These are phyloP conservation scores for Ophiodon elongatus DNA, from an alignment of 2,113 vertebrate species.

Conservation along the genomic window DNA sequence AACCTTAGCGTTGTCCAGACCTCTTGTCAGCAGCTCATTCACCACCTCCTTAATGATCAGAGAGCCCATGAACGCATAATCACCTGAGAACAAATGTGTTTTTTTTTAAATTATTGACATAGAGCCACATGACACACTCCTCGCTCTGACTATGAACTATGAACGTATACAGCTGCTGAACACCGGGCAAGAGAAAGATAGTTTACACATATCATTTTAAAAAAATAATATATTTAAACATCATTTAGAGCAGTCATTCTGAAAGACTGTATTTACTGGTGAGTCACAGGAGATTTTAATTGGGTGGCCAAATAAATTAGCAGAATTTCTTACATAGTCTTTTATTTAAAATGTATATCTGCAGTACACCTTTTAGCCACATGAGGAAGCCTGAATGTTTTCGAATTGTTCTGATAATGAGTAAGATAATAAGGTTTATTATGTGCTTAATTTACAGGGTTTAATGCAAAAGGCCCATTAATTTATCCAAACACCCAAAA, in stretches of 20 bases:
- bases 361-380: background rate
- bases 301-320: background rate
- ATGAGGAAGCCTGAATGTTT: background rate
- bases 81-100: constrained; percentile 77
- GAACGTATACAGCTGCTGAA: background rate
- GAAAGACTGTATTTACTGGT: too few relatives aligned
- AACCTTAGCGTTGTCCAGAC: constrained; percentile 91
- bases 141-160: background rate
- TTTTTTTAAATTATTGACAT: background rate
- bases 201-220: background rate
- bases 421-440: background rate
- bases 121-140: background rate
- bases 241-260: too few relatives aligned
- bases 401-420: background rate
- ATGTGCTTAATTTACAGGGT: background rate
- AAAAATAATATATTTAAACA: too few relatives aligned
- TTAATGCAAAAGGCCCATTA: background rate
- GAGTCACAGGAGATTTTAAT: too few relatives aligned
- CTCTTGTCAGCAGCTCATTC: constrained; percentile 91
- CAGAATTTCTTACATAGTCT: background rate
- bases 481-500: background rate
- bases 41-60: constrained; percentile 95
- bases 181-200: background rate
- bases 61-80: constrained; percentile 97
- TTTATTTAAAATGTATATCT: background rate